Percentiles rank a stretch among this genome's conserved stretches.
Evolutionary conservation across 2,888 invertebrate species (phyloP).

Genomic region (Chalcis sispes): DNA sequence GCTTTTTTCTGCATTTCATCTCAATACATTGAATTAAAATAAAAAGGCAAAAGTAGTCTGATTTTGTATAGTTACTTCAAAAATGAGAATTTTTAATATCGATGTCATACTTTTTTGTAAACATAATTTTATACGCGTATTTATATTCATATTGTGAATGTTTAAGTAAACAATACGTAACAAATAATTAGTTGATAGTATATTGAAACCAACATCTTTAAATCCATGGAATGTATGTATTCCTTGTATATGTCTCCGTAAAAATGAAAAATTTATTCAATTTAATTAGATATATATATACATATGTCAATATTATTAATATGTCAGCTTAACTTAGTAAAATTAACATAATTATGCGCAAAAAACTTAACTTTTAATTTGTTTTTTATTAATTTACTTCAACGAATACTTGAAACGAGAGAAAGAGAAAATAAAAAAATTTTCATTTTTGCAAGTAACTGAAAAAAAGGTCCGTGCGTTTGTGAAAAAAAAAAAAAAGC

Average conservation of each 20-base stretch:
- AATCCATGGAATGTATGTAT: not conserved
- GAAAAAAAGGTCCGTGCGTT: not conserved
- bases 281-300: not conserved
- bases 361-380: no score
- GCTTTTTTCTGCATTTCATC: slow-evolving; percentile 30
- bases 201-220: not conserved
- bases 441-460: slow-evolving; percentile 27
- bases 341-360: no score
- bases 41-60: slow-evolving; percentile 3
- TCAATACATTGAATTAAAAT: not conserved
- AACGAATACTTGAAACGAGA: not conserved
- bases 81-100: slow-evolving; percentile 27
- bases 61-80: slow-evolving; percentile 24
- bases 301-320: not conserved
- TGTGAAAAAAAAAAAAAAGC: slow-evolving; percentile 21
- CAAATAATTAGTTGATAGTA: not conserved
- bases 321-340: not conserved
- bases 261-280: not conserved
- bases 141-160: slow-evolving; percentile 1
- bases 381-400: not conserved
- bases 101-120: slow-evolving; percentile 30
- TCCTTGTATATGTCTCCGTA: not conserved
- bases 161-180: not conserved
- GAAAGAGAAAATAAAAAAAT: no score
- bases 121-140: slow-evolving; percentile 25